These are phyloP conservation scores for Syrrhaptes paradoxus DNA, from an alignment of 2,113 vertebrate genomes.

Conservation along the genomic window DNA sequence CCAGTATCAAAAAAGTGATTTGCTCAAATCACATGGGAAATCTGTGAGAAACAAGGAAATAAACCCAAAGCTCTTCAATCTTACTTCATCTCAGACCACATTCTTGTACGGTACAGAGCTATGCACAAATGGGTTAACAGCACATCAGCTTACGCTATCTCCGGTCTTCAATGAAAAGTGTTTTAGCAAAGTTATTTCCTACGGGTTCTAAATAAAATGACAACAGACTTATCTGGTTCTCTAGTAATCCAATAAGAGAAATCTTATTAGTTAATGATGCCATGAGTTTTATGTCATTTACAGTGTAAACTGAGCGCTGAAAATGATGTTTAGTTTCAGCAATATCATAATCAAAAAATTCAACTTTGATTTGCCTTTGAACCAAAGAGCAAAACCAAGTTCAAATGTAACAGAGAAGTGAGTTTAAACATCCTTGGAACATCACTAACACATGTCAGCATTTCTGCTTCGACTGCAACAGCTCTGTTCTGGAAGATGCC, in stretches of 20 bases:
- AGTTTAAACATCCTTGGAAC: constrained; percentile 36
- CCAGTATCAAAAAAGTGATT: constrained; percentile 3
- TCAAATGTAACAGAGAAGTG: background rate
- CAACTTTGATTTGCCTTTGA: constrained; percentile 22
- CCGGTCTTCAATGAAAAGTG: background rate
- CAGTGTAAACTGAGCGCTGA: background rate
- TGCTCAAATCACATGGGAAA: constrained; percentile 18
- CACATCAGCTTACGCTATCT: background rate
- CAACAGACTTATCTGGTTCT: background rate
- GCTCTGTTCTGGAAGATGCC: background rate
- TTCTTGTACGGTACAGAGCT: background rate
- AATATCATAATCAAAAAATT: background rate
- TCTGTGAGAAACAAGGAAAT: constrained; percentile 3
- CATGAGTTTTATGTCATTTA: background rate
- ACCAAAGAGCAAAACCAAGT: constrained; percentile 22
- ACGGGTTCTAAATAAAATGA: background rate
- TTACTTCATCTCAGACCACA: background rate
- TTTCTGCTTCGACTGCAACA: background rate
- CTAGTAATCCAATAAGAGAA: background rate
- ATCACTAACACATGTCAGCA: background rate
- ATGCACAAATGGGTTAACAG: background rate
- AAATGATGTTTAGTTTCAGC: background rate
- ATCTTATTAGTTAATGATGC: background rate
- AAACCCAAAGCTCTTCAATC: constrained; percentile 29
- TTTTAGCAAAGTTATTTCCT: constrained; percentile 1